Evolutionary conservation across 2,797 vertebrate genomes (phyloP).

Genomic region (Catharus ustulatus): DNA sequence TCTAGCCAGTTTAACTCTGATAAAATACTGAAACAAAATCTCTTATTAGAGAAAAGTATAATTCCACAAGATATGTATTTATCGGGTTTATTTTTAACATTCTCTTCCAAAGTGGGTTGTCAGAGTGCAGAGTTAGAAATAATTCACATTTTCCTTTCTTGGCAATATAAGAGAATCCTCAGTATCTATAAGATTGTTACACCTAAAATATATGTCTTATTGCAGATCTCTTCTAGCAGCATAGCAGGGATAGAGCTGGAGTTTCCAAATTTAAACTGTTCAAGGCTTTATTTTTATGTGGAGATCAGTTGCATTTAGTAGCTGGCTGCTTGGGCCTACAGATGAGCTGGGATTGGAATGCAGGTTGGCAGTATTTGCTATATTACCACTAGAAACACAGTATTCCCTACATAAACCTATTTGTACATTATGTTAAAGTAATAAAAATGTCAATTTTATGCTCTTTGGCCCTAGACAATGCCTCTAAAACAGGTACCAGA

Average conservation of each 20-base stretch:
- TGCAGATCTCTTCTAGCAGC: background rate
- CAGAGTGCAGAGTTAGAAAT: background rate
- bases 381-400: background rate
- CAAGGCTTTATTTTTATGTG: background rate
- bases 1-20: background rate
- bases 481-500: background rate
- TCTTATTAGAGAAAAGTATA: background rate
- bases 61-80: background rate
- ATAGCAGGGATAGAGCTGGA: background rate
- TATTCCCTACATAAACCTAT: background rate
- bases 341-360: background rate
- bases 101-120: background rate
- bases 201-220: background rate
- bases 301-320: background rate
- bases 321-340: fast-evolving
- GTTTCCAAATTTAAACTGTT: background rate
- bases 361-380: background rate
- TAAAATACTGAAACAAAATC: background rate
- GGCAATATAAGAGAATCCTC: background rate
- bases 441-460: background rate
- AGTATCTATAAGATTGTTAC: background rate
- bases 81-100: background rate
- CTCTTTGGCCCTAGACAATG: background rate
- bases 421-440: background rate
- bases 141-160: background rate